phyloP scores from a whole-genome alignment of 2,113 vertebrate genomes.

The Dicaeum eximium region DNA sequence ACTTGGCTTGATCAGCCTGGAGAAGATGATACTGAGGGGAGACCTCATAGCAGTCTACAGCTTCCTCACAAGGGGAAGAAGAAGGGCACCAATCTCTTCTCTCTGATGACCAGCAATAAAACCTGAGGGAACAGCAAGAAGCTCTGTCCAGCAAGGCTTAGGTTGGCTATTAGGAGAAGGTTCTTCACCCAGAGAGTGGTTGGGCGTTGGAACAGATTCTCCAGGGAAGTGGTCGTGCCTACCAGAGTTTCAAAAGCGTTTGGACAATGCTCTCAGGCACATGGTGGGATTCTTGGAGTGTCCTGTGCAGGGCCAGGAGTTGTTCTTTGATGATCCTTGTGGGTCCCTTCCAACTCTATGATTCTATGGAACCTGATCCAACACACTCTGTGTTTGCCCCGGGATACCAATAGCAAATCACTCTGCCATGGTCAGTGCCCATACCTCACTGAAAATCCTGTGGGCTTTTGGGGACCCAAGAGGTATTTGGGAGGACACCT shows the following conservation, averaged over 20 bases:
- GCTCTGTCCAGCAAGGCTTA: background rate
- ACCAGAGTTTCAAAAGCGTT: background rate
- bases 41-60: background rate
- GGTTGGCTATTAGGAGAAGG: background rate
- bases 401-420: background rate
- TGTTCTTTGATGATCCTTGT: background rate
- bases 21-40: background rate
- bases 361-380: background rate
- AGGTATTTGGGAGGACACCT: background rate
- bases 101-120: background rate
- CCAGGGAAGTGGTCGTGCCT: background rate
- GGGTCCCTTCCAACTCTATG: background rate
- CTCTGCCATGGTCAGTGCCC: rapidly evolving
- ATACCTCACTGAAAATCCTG: background rate
- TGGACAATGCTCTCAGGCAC: background rate
- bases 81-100: background rate
- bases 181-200: background rate
- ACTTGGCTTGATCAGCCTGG: background rate
- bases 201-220: background rate
- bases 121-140: background rate
- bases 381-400: background rate
- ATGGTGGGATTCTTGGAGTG: background rate
- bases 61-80: background rate
- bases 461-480: background rate
- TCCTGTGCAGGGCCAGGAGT: background rate